phyloP scores from a whole-genome alignment of 1,140 invertebrate genomes.

The Sminthurides bifidus region DNA sequence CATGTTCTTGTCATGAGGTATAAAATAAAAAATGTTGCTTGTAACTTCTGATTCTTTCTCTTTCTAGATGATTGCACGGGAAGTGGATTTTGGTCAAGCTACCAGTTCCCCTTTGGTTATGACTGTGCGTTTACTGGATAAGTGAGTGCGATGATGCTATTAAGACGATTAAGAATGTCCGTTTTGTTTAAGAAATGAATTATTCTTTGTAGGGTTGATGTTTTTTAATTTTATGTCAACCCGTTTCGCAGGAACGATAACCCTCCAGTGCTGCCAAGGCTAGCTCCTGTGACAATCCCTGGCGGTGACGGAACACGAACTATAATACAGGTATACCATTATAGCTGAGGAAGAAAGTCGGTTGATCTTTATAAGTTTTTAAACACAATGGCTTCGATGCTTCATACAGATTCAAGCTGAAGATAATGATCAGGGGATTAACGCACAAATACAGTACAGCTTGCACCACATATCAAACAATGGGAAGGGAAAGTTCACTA shows the following conservation, averaged over 20 bases:
- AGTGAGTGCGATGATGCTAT: background rate
- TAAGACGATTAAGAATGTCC: too few relatives aligned
- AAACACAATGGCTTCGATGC: background rate
- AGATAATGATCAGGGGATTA: slow-evolving; percentile 72
- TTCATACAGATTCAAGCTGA: slow-evolving; percentile 55
- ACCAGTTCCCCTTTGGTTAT: slow-evolving; percentile 65
- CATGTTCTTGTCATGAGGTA: too few relatives aligned
- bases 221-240: slow-evolving; percentile 36
- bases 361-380: background rate
- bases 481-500: slow-evolving; percentile 68
- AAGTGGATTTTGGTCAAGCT: slow-evolving; percentile 58
- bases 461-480: slow-evolving; percentile 84
- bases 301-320: slow-evolving; percentile 62
- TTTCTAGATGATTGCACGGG: slow-evolving; percentile 54
- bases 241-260: slow-evolving; percentile 39
- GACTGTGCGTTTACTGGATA: slow-evolving; percentile 51
- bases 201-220: slow-evolving; percentile 51
- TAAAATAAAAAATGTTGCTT: too few relatives aligned
- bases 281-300: slow-evolving; percentile 47
- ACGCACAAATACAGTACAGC: slow-evolving; percentile 65
- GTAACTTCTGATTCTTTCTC: too few relatives aligned
- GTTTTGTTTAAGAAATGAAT: background rate
- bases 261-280: slow-evolving; percentile 34
- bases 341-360: background rate
- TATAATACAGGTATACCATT: slow-evolving; percentile 51